Conservation (phyloP, 1,140 invertebrate species). For the Microvelia longipes region DNA sequence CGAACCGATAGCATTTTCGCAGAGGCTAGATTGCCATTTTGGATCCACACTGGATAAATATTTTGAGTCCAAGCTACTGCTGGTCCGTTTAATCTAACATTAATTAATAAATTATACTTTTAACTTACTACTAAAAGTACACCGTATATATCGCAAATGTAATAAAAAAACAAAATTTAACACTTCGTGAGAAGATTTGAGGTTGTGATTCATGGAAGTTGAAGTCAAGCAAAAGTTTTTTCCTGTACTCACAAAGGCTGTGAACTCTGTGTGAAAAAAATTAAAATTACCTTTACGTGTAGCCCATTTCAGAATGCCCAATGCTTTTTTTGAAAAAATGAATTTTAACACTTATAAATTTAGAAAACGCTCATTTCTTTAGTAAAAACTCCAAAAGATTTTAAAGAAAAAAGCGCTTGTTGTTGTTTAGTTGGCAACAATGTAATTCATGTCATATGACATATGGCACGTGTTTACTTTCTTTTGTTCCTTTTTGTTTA, state of each 20-base stretch:
- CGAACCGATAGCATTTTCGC: not conserved
- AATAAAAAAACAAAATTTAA: not conserved
- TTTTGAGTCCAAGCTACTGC: not conserved
- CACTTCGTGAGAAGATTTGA: not conserved
- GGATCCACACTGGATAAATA: not conserved
- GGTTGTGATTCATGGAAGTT: not conserved
- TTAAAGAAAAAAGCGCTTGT: too few relatives aligned
- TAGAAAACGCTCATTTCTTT: too few relatives aligned
- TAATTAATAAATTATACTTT: not conserved
- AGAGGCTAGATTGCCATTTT: not conserved
- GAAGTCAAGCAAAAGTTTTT: too few relatives aligned
- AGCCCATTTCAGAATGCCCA: too few relatives aligned
- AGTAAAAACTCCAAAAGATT: too few relatives aligned
- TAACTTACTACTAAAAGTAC: not conserved
- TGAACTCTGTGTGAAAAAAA: too few relatives aligned
- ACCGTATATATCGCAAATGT: not conserved
- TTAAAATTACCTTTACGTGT: too few relatives aligned
- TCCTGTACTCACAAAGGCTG: too few relatives aligned
- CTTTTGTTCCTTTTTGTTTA: not conserved
- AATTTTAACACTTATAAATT: too few relatives aligned
- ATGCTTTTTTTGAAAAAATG: too few relatives aligned
- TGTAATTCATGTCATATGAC: not conserved
- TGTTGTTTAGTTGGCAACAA: not conserved
- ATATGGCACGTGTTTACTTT: not conserved
- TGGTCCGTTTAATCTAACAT: not conserved